These are phyloP conservation scores for Salmo trutta DNA, from an alignment of 2,797 vertebrate genomes.

Conservation along the genomic window DNA sequence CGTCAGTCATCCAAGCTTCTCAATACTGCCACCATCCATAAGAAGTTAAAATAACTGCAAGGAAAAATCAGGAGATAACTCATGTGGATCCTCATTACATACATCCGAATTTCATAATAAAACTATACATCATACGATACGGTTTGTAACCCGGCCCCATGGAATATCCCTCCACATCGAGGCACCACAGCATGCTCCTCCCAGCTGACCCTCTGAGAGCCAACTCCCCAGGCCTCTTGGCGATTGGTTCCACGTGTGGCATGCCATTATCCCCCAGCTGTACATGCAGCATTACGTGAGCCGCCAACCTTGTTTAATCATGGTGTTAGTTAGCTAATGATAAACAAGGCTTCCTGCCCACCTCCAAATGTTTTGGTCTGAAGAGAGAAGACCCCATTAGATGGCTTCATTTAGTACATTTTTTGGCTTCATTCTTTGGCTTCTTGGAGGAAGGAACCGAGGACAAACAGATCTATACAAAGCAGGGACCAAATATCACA, in stretches of 20 bases:
- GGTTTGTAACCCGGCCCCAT: no score
- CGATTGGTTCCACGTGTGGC: constrained; percentile 13
- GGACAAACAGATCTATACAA: constrained; percentile 13
- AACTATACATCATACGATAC: background rate
- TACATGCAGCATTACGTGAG: constrained; percentile 13
- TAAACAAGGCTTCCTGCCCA: constrained; percentile 35
- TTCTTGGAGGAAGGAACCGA: background rate
- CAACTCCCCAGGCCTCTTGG: background rate
- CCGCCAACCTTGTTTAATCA: constrained; percentile 16
- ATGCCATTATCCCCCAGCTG: constrained; percentile 26
- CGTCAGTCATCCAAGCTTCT: no score
- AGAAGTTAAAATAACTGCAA: background rate
- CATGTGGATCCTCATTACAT: background rate
- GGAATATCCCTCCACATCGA: background rate
- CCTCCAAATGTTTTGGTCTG: constrained; percentile 18
- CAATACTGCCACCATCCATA: no score
- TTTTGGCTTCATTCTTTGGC: background rate
- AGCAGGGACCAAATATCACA: background rate
- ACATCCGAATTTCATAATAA: background rate
- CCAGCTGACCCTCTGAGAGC: background rate
- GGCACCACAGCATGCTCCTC: background rate
- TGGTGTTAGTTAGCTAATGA: constrained; percentile 29
- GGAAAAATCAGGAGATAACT: no score
- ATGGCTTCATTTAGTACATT: constrained; percentile 1
- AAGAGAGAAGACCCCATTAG: background rate